Evolutionary conservation across 2,113 vertebrate species (phyloP).

Genomic region (Micronycteris hirsuta): DNA sequence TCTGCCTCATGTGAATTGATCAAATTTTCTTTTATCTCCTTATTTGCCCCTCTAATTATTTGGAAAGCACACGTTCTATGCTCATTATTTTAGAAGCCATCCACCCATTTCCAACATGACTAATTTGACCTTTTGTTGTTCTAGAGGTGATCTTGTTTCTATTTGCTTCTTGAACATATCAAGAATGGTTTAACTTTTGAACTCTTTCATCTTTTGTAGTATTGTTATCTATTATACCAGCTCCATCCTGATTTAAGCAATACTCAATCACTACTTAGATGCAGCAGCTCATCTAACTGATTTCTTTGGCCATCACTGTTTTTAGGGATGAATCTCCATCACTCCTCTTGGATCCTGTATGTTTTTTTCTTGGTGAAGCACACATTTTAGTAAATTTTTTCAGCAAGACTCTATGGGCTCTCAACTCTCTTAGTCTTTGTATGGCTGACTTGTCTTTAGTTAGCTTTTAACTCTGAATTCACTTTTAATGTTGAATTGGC

Average conservation of each 20-base stretch:
- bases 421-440: neutral
- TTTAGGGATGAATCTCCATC: neutral
- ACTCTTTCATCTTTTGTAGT: neutral
- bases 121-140: neutral
- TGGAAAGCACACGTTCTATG: neutral
- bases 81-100: neutral
- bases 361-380: neutral
- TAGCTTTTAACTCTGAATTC: neutral
- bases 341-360: neutral
- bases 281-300: neutral
- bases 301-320: neutral
- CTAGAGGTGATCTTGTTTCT: neutral
- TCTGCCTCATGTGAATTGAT: neutral
- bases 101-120: neutral
- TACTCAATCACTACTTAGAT: neutral
- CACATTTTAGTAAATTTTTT: neutral
- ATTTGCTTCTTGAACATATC: neutral
- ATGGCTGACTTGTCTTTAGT: neutral
- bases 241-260: neutral
- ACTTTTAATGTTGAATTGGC: neutral
- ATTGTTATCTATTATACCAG: neutral
- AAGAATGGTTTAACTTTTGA: neutral
- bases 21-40: neutral
- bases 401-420: neutral
- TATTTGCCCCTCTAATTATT: neutral